A percentile compares a stretch with the other conserved stretches of the same genome.
These are phyloP conservation scores for Labeo catla DNA, from an alignment of 2,113 vertebrate genomes.

Conservation along the genomic window DNA sequence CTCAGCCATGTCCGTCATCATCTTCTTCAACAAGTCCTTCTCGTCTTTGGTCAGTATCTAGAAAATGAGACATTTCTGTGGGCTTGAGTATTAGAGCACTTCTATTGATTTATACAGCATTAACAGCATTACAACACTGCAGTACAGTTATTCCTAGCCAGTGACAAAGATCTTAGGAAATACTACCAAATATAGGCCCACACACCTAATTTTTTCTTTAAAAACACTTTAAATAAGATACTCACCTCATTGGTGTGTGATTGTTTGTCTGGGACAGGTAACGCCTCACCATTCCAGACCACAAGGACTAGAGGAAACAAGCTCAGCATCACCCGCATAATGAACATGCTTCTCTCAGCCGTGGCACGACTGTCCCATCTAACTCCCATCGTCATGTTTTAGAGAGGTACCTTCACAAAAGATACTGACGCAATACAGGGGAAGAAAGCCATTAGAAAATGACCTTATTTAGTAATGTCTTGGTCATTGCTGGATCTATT, in stretches of 20 bases:
- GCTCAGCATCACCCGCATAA: conserved; percentile 51
- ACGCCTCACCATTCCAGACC: conserved; percentile 32
- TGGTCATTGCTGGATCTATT: background rate
- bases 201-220: background rate
- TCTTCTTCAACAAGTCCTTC: conserved; percentile 58
- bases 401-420: conserved; percentile 37
- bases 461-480: background rate
- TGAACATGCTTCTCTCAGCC: conserved; percentile 10
- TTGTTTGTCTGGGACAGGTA: conserved; percentile 48
- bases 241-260: conserved; percentile 64
- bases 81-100: background rate
- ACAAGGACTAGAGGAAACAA: conserved; percentile 63
- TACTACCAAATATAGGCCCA: background rate
- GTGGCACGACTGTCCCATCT: conserved; percentile 21
- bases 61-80: background rate
- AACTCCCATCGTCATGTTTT: conserved; percentile 44
- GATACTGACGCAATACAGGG: conserved; percentile 37
- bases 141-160: background rate
- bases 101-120: conserved; percentile 9
- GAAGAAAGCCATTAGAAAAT: conserved; percentile 36
- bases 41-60: conserved; percentile 61
- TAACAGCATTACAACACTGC: conserved; percentile 3
- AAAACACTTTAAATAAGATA: background rate
- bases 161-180: background rate
- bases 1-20: conserved; percentile 62